Evolutionary conservation across 1,140 invertebrate genomes (phyloP).

Genomic region (Daktulosphaira vitifoliae): DNA sequence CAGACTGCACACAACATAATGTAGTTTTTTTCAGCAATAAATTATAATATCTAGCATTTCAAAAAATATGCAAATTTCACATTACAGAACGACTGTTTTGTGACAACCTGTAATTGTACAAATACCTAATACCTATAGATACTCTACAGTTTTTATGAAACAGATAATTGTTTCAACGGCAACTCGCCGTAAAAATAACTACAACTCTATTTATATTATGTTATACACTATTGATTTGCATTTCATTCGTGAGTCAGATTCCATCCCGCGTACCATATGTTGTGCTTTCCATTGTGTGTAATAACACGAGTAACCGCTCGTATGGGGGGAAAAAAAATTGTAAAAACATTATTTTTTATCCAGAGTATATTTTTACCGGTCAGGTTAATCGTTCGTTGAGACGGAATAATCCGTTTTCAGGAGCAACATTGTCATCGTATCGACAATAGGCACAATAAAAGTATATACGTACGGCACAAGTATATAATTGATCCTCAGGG

Average conservation of each 20-base stretch:
- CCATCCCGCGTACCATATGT: neutral
- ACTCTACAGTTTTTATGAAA: neutral
- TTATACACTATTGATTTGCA: neutral
- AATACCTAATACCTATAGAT: too few species aligned
- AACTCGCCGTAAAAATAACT: neutral
- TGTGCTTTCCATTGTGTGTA: too few species aligned
- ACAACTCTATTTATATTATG: neutral
- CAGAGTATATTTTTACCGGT: too few species aligned
- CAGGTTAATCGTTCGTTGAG: neutral
- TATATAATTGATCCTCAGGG: constrained; percentile 7
- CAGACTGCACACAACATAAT: too few species aligned
- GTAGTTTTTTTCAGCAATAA: too few species aligned
- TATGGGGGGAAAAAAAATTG: too few species aligned
- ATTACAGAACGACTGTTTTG: too few species aligned
- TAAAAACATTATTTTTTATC: too few species aligned
- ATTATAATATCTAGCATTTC: too few species aligned
- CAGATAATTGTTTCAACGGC: constrained; percentile 23
- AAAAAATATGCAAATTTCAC: too few species aligned
- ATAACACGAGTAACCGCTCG: too few species aligned
- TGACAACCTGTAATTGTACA: too few species aligned
- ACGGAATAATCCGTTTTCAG: neutral
- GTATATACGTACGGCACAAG: neutral
- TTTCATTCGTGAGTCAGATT: constrained; percentile 2
- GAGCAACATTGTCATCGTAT: neutral
- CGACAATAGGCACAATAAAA: neutral